These are phyloP conservation scores for Anthrax anthrax DNA, from an alignment of 2,888 invertebrate genomes.

Conservation along the genomic window DNA sequence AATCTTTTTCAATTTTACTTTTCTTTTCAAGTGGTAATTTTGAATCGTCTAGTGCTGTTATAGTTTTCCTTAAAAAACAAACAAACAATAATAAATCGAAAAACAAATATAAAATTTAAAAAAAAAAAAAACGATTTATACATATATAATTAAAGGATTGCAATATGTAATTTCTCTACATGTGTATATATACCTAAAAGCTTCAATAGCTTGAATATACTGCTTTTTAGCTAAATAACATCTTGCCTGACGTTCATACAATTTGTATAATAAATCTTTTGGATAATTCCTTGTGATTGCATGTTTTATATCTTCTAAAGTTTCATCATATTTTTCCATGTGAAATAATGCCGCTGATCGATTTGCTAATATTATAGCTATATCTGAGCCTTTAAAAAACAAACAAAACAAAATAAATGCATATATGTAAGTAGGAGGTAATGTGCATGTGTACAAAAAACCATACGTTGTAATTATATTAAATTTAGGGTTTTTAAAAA, in stretches of 20 bases:
- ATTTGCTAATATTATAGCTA: slow-evolving; percentile 57
- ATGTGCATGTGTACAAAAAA: too few relatives aligned
- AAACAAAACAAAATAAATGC: too few relatives aligned
- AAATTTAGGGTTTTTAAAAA: too few relatives aligned
- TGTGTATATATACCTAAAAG: slow-evolving; percentile 41
- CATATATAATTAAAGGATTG: too few relatives aligned
- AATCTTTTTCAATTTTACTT: slow-evolving; percentile 48
- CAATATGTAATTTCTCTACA: too few relatives aligned
- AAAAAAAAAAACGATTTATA: too few relatives aligned
- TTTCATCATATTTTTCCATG: slow-evolving; percentile 48
- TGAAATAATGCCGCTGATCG: slow-evolving; percentile 69
- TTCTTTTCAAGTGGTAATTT: slow-evolving; percentile 46
- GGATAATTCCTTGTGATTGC: slow-evolving; percentile 53
- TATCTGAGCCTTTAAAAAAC: not conserved
- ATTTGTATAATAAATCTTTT: slow-evolving; percentile 54
- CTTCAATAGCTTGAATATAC: slow-evolving; percentile 45
- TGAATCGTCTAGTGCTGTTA: slow-evolving; percentile 52
- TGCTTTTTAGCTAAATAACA: slow-evolving; percentile 54
- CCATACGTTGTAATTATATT: too few relatives aligned
- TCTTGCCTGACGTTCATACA: slow-evolving; percentile 58
- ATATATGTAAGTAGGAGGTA: too few relatives aligned
- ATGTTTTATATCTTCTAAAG: slow-evolving; percentile 56
- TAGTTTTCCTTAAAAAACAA: slow-evolving; percentile 39
- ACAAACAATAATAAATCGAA: not conserved
- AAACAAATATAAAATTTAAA: too few relatives aligned